Conservation (phyloP, 2,888 invertebrate genomes). For the Campopleginae sp. region DNA sequence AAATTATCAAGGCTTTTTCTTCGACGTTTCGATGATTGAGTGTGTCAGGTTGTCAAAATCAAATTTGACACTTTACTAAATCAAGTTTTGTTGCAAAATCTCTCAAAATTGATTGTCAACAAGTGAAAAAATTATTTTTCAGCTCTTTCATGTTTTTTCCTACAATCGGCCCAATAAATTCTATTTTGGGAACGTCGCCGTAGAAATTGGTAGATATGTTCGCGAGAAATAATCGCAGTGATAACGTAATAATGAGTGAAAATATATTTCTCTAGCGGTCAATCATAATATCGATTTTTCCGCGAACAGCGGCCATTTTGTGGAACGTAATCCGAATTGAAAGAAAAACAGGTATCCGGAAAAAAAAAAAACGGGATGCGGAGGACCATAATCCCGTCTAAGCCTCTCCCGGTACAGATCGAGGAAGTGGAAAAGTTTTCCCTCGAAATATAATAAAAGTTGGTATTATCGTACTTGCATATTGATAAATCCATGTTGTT, state of each 20-base stretch:
- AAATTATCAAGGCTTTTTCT: too few species aligned
- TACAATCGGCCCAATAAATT: not conserved
- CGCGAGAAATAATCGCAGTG: not conserved
- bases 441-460: slow-evolving; percentile 18
- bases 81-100: too few species aligned
- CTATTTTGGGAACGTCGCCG: too few species aligned
- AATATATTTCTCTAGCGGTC: not conserved
- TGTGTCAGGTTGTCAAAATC: too few species aligned
- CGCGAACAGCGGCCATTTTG: slow-evolving; percentile 35
- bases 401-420: slow-evolving; percentile 43
- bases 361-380: slow-evolving; percentile 17
- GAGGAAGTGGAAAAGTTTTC: slow-evolving; percentile 48
- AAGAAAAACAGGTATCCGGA: slow-evolving; percentile 35
- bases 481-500: slow-evolving; percentile 19
- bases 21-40: too few species aligned
- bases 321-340: slow-evolving; percentile 42
- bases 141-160: too few species aligned
- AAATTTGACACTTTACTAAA: too few species aligned
- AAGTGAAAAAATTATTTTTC: too few species aligned
- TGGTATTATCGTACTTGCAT: not conserved
- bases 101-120: too few species aligned
- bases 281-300: slow-evolving; percentile 11
- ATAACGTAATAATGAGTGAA: slow-evolving; percentile 18
- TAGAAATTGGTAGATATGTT: not conserved
- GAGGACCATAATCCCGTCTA: slow-evolving; percentile 44